Base-by-base conservation (phyloP, 2,113 vertebrate genomes). In the Melanerpes formicivorus region DNA sequence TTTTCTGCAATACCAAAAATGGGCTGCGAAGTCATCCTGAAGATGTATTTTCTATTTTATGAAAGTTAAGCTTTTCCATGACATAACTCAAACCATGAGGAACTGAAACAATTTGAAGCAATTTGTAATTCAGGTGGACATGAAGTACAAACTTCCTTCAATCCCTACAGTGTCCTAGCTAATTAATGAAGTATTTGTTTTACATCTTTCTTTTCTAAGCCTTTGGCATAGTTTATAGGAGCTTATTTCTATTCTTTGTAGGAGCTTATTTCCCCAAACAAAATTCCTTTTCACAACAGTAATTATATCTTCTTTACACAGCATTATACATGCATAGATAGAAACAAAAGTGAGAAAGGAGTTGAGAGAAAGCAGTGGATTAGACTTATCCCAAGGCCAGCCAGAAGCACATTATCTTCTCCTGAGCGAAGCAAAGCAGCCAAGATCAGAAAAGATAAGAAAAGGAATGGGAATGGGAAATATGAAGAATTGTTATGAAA, bases 161-260 rank as follows among this genome's bases (percentile, higher is more conserved):
- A 26, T 66, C 11, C 22, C 72, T 83, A 37, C 10, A 77, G n/a
- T 42, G 70, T 40, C 15, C 10, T 64, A 48, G 29, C 25, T 65
- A 95, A 90, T 82, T 90, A 87, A 56, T 62, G 27, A 69, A 71
- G 4, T 54, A 62, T 77, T 90, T 87, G 59, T 84, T 92, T 89
- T 73, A 50, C 15, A 58, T 63, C 4, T 44, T 80, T 93, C 48
- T 72, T 25, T 69, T 91, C 58, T 66, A 42, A 72, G 44, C 11
- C 17, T 86, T 91, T 84, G 66, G 19, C 54, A 72, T 30, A 72
- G 3, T 90, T 90, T 73, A 62, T 34, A 55, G 62, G 1, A 92
- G 11, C 8, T 54, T 78, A 42, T 71, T 90, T 88, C n/a, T n/a
- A 27, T 81, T 76, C 7, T 84, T 84, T 77, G 58, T 34, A 55